Conservation (phyloP, 1,140 invertebrate species). For the Drosophila kepulauana region DNA sequence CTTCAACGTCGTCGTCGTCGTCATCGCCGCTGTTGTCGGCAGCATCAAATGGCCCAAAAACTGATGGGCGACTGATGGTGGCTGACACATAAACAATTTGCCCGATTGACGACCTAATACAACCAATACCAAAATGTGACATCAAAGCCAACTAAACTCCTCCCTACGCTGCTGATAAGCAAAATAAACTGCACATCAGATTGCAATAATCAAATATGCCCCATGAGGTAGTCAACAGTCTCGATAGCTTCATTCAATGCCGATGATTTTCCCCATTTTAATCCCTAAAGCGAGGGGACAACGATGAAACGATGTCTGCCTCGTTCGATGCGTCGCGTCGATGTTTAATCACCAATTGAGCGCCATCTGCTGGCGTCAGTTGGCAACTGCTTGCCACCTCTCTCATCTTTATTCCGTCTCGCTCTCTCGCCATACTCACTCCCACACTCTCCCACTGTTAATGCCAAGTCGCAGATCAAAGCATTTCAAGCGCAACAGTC, state of each 20-base stretch:
- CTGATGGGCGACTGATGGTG: conserved; percentile 33
- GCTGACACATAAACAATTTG: conserved; percentile 65
- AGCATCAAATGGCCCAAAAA: conserved; percentile 76
- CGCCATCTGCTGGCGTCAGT: conserved; percentile 66
- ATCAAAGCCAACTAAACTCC: conserved; percentile 55
- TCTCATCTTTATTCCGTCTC: neutral
- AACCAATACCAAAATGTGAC: conserved; percentile 54
- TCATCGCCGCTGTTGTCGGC: conserved; percentile 37
- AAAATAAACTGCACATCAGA: conserved; percentile 72
- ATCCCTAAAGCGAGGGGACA: conserved; percentile 12
- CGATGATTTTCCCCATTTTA: conserved; percentile 3
- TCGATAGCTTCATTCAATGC: conserved; percentile 54
- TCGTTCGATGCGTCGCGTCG: conserved; percentile 9
- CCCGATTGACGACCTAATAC: conserved; percentile 43
- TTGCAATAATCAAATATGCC: conserved; percentile 51
- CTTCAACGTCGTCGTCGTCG: conserved; percentile 26
- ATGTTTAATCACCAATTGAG: conserved; percentile 54
- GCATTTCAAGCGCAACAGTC: conserved; percentile 77
- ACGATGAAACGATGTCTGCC: conserved; percentile 25
- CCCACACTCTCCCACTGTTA: neutral
- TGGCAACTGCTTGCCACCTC: conserved; percentile 6
- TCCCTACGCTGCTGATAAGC: conserved; percentile 57
- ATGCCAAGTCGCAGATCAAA: conserved; percentile 68
- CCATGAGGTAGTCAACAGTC: neutral
- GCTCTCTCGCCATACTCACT: neutral